Evolutionary conservation across 2,797 vertebrate genomes (phyloP).

Genomic region (Crypturellus tataupa): DNA sequence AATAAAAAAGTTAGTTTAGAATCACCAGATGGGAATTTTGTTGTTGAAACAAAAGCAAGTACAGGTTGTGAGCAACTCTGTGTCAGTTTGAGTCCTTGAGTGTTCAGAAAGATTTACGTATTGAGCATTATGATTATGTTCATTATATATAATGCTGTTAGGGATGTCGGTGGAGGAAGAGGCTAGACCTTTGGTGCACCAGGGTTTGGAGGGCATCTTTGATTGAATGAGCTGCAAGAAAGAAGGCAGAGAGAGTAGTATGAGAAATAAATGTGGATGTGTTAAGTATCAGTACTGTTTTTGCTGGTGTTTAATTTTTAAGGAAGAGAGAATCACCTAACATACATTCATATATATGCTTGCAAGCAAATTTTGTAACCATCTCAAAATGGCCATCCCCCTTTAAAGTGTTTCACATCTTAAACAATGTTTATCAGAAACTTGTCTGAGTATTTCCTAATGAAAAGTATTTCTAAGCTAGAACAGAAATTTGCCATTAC

Average conservation of each 20-base stretch:
- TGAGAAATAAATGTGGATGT: neutral
- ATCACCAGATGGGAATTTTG: neutral
- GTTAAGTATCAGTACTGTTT: neutral
- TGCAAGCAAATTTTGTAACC: neutral
- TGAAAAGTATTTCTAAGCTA: neutral
- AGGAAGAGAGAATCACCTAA: neutral
- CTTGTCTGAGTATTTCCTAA: neutral
- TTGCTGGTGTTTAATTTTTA: neutral
- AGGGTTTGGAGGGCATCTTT: neutral
- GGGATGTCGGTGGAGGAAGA: neutral
- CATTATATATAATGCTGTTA: neutral
- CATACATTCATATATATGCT: neutral
- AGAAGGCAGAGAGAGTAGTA: neutral
- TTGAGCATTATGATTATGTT: neutral
- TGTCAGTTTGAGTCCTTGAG: fast-evolving
- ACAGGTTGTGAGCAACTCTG: neutral
- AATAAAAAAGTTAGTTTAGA: neutral
- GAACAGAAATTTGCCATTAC: neutral
- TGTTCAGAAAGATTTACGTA: neutral
- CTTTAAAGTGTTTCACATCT: neutral
- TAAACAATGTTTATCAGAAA: neutral
- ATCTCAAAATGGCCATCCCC: neutral
- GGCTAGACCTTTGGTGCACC: neutral
- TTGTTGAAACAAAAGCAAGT: slow-evolving; percentile 1
- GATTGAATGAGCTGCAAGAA: neutral